Percentiles rank a stretch among this genome's conserved stretches.
phyloP scores from a whole-genome alignment of 2,888 invertebrate genomes.

The Auanema sp. region DNA sequence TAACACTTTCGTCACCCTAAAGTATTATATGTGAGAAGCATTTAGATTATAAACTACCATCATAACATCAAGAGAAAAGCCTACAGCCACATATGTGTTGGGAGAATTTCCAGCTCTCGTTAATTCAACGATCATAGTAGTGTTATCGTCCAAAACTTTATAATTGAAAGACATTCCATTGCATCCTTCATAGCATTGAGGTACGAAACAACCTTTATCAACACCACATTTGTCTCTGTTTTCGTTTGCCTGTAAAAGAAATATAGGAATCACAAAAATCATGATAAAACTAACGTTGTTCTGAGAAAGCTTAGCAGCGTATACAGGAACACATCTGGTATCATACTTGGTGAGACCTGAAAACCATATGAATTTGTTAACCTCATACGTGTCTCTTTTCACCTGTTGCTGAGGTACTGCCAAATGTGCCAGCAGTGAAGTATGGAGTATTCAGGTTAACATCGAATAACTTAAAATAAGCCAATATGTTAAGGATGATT shows the following conservation, averaged over 20 bases:
- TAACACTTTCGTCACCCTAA: too few relatives aligned
- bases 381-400: background rate
- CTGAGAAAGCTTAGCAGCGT: too few relatives aligned
- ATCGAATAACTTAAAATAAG: too few relatives aligned
- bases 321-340: too few relatives aligned
- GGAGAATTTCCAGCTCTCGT: background rate
- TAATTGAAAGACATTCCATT: constrained; percentile 15
- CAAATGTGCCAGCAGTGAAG: constrained; percentile 4
- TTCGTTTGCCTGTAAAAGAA: background rate
- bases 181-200: constrained; percentile 18
- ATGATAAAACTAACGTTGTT: too few relatives aligned
- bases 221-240: constrained; percentile 1
- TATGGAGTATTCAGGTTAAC: too few relatives aligned
- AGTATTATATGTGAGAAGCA: background rate
- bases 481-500: too few relatives aligned
- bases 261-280: too few relatives aligned
- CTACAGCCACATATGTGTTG: constrained; percentile 16
- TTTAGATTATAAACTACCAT: constrained; percentile 5
- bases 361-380: background rate
- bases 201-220: constrained; percentile 11
- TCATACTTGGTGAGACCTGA: background rate
- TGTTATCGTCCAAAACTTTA: constrained; percentile 3
- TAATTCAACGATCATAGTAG: background rate
- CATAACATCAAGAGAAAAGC: constrained; percentile 13
- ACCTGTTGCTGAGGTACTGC: constrained; percentile 19